Conservation (phyloP, 2,113 vertebrate species). For the Cyphomyrus discorhynchus region DNA sequence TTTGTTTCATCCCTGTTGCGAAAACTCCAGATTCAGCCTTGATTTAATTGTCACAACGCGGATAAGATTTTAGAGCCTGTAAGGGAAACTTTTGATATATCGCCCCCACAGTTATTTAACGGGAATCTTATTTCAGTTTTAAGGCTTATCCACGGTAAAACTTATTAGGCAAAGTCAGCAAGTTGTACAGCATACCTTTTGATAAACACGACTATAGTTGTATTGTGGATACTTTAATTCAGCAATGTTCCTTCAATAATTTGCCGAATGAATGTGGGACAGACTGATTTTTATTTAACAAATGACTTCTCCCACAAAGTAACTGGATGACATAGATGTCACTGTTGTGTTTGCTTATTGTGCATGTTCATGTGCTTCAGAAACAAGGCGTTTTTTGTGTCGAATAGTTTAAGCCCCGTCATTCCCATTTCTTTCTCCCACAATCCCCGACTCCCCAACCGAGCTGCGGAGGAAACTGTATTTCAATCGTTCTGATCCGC, state of each 20-base stretch:
- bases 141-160: not conserved
- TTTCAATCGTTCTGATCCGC: slow-evolving; percentile 51
- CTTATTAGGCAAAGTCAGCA: not conserved
- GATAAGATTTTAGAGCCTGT: not conserved
- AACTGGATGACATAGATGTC: slow-evolving; percentile 28
- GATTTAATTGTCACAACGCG: not conserved
- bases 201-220: not conserved
- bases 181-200: not conserved
- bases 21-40: not conserved
- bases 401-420: slow-evolving; percentile 47
- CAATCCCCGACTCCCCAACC: slow-evolving; percentile 46
- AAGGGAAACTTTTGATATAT: not conserved
- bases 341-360: slow-evolving; percentile 29
- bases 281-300: not conserved
- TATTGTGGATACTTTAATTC: not conserved
- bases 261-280: not conserved
- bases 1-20: not conserved
- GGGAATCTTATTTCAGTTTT: not conserved
- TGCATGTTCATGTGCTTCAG: slow-evolving; percentile 38
- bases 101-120: not conserved
- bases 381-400: slow-evolving; percentile 60
- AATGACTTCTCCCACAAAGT: not conserved
- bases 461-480: slow-evolving; percentile 65
- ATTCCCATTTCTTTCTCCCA: slow-evolving; percentile 60
- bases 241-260: not conserved